A percentile compares a stretch with the other conserved stretches of the same genome.
Conservation (phyloP, 2,113 vertebrate genomes). For the Lepisosteus oculatus region DNA sequence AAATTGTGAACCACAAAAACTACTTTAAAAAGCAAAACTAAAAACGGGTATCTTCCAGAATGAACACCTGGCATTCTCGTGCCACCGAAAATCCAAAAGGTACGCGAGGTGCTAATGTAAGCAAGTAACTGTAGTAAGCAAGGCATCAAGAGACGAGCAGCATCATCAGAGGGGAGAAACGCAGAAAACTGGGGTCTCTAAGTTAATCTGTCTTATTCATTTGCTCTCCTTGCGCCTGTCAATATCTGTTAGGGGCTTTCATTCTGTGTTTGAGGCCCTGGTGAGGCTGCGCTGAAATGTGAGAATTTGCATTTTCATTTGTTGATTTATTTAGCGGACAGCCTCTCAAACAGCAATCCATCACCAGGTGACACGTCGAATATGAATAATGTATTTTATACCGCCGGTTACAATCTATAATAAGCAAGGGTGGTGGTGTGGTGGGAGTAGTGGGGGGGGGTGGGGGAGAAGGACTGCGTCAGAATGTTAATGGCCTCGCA, state of each 20-base stretch:
- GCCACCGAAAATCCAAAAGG: background rate
- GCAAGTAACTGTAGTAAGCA: too few relatives aligned
- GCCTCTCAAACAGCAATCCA: slow-evolving; percentile 77
- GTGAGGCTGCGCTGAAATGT: slow-evolving; percentile 56
- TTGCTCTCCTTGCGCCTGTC: slow-evolving; percentile 50
- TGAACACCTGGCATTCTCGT: background rate
- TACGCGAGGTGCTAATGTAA: slow-evolving; percentile 24
- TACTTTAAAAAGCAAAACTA: too few relatives aligned
- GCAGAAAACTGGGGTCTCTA: slow-evolving; percentile 29
- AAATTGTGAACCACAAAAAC: too few relatives aligned
- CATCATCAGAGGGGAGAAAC: background rate
- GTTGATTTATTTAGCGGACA: slow-evolving; percentile 82
- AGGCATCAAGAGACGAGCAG: background rate
- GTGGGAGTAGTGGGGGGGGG: slow-evolving; percentile 25
- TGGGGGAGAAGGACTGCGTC: slow-evolving; percentile 38
- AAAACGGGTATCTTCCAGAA: too few relatives aligned
- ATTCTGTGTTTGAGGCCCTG: slow-evolving; percentile 7
- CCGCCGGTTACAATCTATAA: slow-evolving; percentile 73
- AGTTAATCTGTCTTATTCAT: slow-evolving; percentile 56
- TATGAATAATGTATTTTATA: slow-evolving; percentile 79
- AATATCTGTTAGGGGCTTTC: slow-evolving; percentile 36
- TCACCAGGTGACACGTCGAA: slow-evolving; percentile 67
- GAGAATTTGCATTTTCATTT: slow-evolving; percentile 82
- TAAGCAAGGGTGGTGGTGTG: slow-evolving; percentile 46
- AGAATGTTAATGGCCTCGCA: slow-evolving; percentile 54